These are phyloP conservation scores for Craniophora ligustri DNA, from an alignment of 2,888 invertebrate species.

Conservation along the genomic window DNA sequence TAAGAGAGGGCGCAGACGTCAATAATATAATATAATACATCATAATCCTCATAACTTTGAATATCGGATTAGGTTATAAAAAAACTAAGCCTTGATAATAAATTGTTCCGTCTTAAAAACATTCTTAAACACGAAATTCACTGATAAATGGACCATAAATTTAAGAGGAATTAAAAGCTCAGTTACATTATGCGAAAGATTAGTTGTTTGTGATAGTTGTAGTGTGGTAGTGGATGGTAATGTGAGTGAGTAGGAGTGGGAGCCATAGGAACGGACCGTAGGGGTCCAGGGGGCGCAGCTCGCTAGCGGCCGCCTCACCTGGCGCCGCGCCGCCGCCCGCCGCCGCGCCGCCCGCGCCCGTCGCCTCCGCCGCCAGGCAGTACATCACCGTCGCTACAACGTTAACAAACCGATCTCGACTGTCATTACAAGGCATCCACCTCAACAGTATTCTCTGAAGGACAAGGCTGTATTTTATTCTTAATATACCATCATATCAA, in stretches of 20 bases:
- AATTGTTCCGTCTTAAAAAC: neutral
- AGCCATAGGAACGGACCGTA: slow-evolving; percentile 73
- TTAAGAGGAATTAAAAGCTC: neutral
- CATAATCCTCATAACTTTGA: too few relatives aligned
- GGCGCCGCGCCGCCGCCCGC: slow-evolving; percentile 40
- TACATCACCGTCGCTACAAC: slow-evolving; percentile 86
- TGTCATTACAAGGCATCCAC: too few relatives aligned
- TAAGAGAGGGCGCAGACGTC: too few relatives aligned
- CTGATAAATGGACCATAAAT: too few relatives aligned
- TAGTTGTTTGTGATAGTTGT: too few relatives aligned
- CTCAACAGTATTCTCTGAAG: too few relatives aligned
- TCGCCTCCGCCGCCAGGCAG: slow-evolving; percentile 77
- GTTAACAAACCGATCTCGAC: neutral
- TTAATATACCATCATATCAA: too few relatives aligned
- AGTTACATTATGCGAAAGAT: neutral
- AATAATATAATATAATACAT: too few relatives aligned
- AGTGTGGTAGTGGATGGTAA: too few relatives aligned
- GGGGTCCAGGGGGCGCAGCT: slow-evolving; percentile 82
- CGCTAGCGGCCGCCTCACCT: slow-evolving; percentile 77
- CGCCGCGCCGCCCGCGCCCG: slow-evolving; percentile 50
- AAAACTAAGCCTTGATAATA: slow-evolving; percentile 11
- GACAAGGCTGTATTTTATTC: too few relatives aligned
- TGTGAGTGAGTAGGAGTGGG: slow-evolving; percentile 4
- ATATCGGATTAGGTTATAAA: too few relatives aligned
- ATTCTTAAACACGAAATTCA: too few relatives aligned